A percentile compares a stretch with the other conserved stretches of the same genome.
Evolutionary conservation across 2,888 invertebrate species (phyloP).

Genomic region (Phragmatobia fuliginosa): DNA sequence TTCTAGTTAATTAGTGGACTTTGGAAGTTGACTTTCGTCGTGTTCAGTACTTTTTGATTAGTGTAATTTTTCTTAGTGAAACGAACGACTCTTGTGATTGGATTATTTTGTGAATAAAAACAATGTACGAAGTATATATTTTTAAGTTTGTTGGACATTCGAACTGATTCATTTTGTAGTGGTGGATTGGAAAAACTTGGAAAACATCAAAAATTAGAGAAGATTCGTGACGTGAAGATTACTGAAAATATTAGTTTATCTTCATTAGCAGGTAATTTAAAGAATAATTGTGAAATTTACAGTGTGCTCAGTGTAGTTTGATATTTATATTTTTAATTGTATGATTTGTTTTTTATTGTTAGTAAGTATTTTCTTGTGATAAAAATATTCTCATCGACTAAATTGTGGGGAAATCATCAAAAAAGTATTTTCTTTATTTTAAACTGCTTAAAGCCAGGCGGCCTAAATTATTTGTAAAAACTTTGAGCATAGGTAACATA

Average conservation of each 20-base stretch:
- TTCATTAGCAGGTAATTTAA: constrained; percentile 43
- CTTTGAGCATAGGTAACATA: neutral
- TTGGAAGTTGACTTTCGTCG: constrained; percentile 64
- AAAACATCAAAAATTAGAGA: constrained; percentile 43
- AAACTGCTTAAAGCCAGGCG: neutral
- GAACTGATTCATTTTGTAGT: constrained; percentile 63
- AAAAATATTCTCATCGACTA: constrained; percentile 22
- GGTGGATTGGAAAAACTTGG: constrained; percentile 50
- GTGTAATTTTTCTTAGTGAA: constrained; percentile 68
- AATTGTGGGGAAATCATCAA: neutral
- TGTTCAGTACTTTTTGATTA: constrained; percentile 64
- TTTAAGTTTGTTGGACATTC: constrained; percentile 59
- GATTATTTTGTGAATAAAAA: constrained; percentile 53
- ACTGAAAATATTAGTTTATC: constrained; percentile 32
- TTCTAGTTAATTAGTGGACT: constrained; percentile 66
- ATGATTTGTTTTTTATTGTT: constrained; percentile 10
- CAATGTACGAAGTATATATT: constrained; percentile 52
- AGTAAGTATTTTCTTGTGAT: neutral
- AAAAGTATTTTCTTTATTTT: neutral
- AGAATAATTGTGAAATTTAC: constrained; percentile 16
- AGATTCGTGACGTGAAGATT: constrained; percentile 37
- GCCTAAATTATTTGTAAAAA: neutral
- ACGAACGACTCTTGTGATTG: constrained; percentile 61
- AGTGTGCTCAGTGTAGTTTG: constrained; percentile 13
- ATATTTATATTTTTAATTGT: constrained; percentile 15